Conservation (phyloP, 1,140 invertebrate genomes). For the Hyles vespertilio region DNA sequence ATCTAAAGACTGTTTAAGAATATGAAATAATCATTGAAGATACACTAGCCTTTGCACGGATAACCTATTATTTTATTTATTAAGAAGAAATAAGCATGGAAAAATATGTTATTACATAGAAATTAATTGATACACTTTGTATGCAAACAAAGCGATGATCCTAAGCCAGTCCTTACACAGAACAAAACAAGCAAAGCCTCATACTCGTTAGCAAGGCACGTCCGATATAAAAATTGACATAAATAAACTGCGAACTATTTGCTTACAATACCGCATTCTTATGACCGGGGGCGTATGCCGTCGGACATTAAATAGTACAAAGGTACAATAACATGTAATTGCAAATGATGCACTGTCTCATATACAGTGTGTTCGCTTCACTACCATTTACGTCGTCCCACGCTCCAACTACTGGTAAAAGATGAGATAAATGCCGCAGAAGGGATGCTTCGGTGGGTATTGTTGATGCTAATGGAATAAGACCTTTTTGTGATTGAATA, state of each 20-base stretch:
- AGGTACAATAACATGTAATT: conserved; percentile 73
- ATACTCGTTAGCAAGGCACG: conserved; percentile 1
- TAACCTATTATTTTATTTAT: too few relatives aligned
- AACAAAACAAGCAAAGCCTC: neutral
- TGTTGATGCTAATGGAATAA: too few relatives aligned
- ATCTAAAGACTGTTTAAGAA: too few relatives aligned
- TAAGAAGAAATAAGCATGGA: too few relatives aligned
- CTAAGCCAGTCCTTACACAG: too few relatives aligned
- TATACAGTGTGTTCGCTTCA: conserved; percentile 44
- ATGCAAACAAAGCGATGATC: too few relatives aligned
- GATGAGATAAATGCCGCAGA: neutral
- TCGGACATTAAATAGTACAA: conserved; percentile 61
- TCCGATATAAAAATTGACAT: conserved; percentile 52
- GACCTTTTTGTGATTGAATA: too few relatives aligned
- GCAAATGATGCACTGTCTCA: conserved; percentile 72
- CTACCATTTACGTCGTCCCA: conserved; percentile 62
- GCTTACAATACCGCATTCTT: conserved; percentile 68
- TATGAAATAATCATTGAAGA: too few relatives aligned
- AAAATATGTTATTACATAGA: too few relatives aligned
- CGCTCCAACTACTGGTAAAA: conserved; percentile 22
- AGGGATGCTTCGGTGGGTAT: too few relatives aligned
- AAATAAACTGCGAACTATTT: conserved; percentile 58
- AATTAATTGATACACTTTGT: too few relatives aligned
- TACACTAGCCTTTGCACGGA: too few relatives aligned
- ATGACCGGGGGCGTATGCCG: conserved; percentile 28